A percentile compares a stretch with the other conserved stretches of the same genome.
phyloP scores from a whole-genome alignment of 2,113 vertebrate species.

The Mirounga angustirostris region DNA sequence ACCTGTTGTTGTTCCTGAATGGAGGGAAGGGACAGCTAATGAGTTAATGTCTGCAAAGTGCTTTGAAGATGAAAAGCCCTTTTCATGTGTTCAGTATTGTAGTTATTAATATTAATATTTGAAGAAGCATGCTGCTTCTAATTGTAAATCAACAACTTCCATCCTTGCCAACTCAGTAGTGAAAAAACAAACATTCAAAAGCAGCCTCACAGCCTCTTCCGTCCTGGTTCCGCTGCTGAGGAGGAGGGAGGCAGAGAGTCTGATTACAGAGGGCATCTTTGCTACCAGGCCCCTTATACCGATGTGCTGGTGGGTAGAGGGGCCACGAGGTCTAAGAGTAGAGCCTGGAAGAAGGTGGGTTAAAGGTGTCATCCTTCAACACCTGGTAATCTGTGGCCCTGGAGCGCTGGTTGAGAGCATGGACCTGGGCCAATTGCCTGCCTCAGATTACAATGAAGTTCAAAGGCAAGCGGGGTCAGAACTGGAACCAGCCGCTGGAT shows the following conservation, averaged over 20 bases:
- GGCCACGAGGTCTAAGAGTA: not conserved
- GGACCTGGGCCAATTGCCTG: not conserved
- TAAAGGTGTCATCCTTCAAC: too few relatives aligned
- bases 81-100: constrained; percentile 78
- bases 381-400: not conserved
- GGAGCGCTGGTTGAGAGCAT: not conserved
- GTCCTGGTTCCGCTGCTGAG: not conserved
- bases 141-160: constrained; percentile 72
- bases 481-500: not conserved
- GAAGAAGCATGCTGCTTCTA: constrained; percentile 74
- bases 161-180: constrained; percentile 63
- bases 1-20: constrained; percentile 65
- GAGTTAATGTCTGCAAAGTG: constrained; percentile 70
- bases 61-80: constrained; percentile 84
- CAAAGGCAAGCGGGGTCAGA: not conserved
- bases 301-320: not conserved
- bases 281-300: not conserved
- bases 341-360: not conserved
- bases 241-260: not conserved
- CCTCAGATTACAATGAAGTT: not conserved
- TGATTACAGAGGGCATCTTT: not conserved
- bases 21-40: constrained; percentile 44
- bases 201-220: constrained; percentile 21
- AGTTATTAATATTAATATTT: constrained; percentile 84
- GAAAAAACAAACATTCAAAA: constrained; percentile 68